A percentile compares a stretch with the other conserved stretches of the same genome.
phyloP scores from a whole-genome alignment of 2,888 invertebrate species.

The Volucella inflata region DNA sequence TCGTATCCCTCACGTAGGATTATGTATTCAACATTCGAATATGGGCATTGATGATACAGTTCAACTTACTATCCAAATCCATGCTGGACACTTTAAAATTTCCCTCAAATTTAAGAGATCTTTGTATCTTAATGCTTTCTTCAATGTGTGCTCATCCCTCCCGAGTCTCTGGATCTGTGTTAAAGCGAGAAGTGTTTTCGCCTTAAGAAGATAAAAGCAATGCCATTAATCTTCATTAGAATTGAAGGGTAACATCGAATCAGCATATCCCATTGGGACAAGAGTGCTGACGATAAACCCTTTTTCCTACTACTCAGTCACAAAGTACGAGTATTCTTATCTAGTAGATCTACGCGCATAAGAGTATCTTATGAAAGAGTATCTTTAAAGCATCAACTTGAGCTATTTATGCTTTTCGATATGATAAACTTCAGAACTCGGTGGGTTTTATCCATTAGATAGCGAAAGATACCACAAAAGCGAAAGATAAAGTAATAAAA shows the following conservation, averaged over 20 bases:
- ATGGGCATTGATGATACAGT: background rate
- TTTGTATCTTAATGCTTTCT: background rate
- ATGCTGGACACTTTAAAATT: conserved; percentile 58
- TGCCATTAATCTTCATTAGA: conserved; percentile 76
- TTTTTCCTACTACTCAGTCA: background rate
- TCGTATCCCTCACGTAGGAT: conserved; percentile 52
- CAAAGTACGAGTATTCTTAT: background rate
- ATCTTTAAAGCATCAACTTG: conserved; percentile 49
- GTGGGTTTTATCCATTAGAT: conserved; percentile 41
- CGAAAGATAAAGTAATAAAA: conserved; percentile 56
- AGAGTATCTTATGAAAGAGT: conserved; percentile 45
- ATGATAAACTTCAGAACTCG: conserved; percentile 37
- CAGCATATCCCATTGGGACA: conserved; percentile 60
- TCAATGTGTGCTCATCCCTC: no score
- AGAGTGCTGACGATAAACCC: conserved; percentile 30
- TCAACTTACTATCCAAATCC: background rate
- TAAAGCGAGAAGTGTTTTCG: conserved; percentile 20
- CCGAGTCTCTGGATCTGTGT: no score
- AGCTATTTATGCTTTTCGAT: conserved; percentile 45
- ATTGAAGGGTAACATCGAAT: conserved; percentile 70
- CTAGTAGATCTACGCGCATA: background rate
- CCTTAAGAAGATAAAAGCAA: conserved; percentile 72
- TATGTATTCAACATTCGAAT: background rate
- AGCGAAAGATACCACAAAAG: conserved; percentile 51
- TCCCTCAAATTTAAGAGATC: conserved; percentile 54